Evolutionary conservation across 1,140 invertebrate species (phyloP), one percentile per base, ranked within the genome.

Genomic region (Oppia nitens): DNA sequence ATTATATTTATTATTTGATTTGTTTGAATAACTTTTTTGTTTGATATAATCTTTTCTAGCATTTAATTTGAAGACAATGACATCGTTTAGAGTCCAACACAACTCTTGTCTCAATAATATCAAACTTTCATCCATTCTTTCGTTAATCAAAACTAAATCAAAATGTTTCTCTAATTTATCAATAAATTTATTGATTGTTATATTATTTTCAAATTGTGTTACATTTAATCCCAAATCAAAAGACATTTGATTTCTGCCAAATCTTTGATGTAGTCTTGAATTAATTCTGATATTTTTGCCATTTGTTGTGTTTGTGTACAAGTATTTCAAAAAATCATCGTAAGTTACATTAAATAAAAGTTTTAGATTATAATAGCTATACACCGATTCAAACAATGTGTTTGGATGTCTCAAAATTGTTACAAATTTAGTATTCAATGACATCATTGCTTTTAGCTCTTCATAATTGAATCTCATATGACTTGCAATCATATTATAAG

Each of bases 221-320:
- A 62, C 45, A 6, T 60, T 40, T 2, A 66, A 49, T 2, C 68
- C 68, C 1, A 69, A 59, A 48, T 69, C 68, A 53, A 67, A 69
- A 24, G 62, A 54, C 68, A 69, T 69, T 54, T 69, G 68, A 63
- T 69, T 69, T 26, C 55, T 32, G 11, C 68, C 68, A 27, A 68
- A 58, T 51, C 28, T 50, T n/a, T n/a, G n/a, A n/a, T n/a, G n/a
- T n/a, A n/a, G 3, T 32, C 24, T 51, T 20, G 21, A 23, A 26
- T 40, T 12, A 53, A 25, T 2, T 4, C 24, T 23, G 4, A 62
- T 6, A 23, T 48, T 51, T 14, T 59, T 27, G 0, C 57, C 24
- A 2, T 60, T 40, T 1, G 14, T 32, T 0, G 49, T 24, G 17
- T 24, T 60, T 26, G n/a, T n/a, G n/a, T n/a, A n/a, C n/a, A n/a